These are phyloP conservation scores for Eupsittula cactorum DNA, from an alignment of 2,113 vertebrate genomes.

Conservation along the genomic window DNA sequence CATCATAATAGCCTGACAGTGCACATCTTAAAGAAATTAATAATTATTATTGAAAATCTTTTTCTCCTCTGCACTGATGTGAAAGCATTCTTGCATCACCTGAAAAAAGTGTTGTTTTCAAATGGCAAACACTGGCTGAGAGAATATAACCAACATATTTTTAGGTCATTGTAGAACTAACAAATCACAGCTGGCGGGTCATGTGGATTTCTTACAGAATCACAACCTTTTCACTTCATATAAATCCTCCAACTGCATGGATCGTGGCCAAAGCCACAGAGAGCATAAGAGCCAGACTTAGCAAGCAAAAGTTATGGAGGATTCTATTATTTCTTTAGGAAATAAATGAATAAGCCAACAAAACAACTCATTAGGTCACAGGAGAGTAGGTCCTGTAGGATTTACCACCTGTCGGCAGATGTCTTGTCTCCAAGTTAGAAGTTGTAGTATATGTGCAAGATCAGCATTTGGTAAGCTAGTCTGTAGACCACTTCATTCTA, in stretches of 20 bases:
- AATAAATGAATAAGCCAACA: conserved; percentile 24
- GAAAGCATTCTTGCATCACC: neutral
- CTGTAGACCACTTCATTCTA: neutral
- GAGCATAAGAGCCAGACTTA: neutral
- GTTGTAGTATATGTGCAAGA: neutral
- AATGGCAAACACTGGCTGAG: neutral
- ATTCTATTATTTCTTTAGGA: neutral
- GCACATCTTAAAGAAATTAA: neutral
- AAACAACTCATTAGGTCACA: neutral
- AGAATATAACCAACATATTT: neutral
- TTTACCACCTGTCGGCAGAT: conserved; percentile 7
- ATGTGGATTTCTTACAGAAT: conserved; percentile 3
- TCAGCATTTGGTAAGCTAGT: neutral
- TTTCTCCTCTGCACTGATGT: neutral
- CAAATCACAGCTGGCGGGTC: conserved; percentile 7
- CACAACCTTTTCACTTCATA: neutral
- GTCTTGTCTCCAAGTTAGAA: neutral
- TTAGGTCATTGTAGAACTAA: neutral
- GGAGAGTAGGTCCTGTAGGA: conserved; percentile 3
- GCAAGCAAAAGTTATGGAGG: neutral
- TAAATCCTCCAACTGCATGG: neutral
- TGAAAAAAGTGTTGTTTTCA: conserved; percentile 1
- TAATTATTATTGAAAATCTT: neutral
- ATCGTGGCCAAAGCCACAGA: neutral
- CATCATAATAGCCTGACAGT: neutral